Conservation (phyloP, 2,113 vertebrate genomes). For the Pelvicachromis taeniatus region DNA sequence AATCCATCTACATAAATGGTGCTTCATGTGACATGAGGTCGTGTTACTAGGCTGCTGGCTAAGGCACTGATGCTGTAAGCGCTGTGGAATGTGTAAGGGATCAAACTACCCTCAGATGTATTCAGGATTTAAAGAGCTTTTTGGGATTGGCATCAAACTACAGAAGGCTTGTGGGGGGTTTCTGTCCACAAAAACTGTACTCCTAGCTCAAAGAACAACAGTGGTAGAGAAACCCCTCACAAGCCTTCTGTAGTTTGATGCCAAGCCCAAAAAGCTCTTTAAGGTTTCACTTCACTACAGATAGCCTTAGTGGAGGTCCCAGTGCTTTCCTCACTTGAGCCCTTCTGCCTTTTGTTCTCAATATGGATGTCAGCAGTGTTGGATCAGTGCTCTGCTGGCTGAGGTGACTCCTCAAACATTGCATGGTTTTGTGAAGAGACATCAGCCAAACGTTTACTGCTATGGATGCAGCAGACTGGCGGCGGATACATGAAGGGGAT, state of each 20-base stretch:
- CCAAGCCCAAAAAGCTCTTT: not conserved
- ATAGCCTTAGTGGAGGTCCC: not conserved
- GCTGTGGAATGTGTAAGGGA: not conserved
- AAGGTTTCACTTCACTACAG: not conserved
- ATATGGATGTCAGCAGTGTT: not conserved
- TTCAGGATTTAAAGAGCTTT: too few relatives aligned
- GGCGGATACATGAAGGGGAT: not conserved
- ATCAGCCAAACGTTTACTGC: not conserved
- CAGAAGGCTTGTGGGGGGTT: not conserved
- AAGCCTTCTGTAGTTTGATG: not conserved
- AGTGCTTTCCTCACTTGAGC: not conserved
- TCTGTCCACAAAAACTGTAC: not conserved
- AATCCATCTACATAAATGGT: not conserved
- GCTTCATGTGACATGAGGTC: not conserved
- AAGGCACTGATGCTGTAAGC: not conserved
- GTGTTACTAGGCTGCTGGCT: not conserved
- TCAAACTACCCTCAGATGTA: not conserved
- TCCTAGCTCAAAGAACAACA: not conserved
- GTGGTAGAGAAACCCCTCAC: not conserved
- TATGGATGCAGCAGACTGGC: not conserved
- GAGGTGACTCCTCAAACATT: not conserved
- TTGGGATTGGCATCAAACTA: too few relatives aligned
- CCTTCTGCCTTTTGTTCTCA: not conserved
- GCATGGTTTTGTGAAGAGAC: not conserved
- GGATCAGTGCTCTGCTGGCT: not conserved